Evolutionary conservation across 2,113 vertebrate genomes (phyloP).

Genomic region (Neogale vison): DNA sequence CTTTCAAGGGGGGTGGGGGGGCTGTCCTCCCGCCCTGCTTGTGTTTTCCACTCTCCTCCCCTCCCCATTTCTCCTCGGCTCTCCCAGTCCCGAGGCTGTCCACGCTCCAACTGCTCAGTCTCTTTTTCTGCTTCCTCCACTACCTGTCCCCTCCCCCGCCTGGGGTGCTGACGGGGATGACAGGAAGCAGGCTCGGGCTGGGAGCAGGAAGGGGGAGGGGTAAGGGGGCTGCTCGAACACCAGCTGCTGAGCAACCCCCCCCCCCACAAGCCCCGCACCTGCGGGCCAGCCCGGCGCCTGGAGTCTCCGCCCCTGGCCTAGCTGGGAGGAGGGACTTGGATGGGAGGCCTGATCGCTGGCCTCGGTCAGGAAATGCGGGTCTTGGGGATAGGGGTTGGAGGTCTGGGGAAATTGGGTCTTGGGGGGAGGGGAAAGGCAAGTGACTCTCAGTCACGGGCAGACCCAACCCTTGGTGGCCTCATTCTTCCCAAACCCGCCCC

Average conservation of each 20-base stretch:
- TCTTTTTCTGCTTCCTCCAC: background rate
- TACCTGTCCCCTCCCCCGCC: slow-evolving; percentile 14
- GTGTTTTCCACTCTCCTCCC: background rate
- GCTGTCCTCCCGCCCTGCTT: background rate
- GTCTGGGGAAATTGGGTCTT: background rate
- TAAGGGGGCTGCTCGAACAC: slow-evolving; percentile 21
- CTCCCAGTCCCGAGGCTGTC: background rate
- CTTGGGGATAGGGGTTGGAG: background rate
- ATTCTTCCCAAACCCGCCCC: background rate
- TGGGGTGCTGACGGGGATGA: slow-evolving; percentile 55
- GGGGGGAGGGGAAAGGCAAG: no score
- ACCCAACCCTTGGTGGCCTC: background rate
- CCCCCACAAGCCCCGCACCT: slow-evolving; percentile 46
- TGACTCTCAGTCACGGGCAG: background rate
- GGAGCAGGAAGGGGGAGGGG: background rate
- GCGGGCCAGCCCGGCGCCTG: slow-evolving; percentile 57
- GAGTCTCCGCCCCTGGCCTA: slow-evolving; percentile 55
- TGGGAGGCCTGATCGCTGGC: background rate
- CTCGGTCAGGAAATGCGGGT: slow-evolving; percentile 16
- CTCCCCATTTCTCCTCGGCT: background rate
- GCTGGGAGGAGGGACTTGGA: slow-evolving; percentile 3
- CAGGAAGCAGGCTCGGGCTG: slow-evolving; percentile 27
- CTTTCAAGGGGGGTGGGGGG: background rate
- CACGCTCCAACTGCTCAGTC: background rate
- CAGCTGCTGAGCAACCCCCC: slow-evolving; percentile 40